Evolutionary conservation across 1,140 invertebrate genomes (phyloP).

Genomic region (Drosophila kurseongensis): DNA sequence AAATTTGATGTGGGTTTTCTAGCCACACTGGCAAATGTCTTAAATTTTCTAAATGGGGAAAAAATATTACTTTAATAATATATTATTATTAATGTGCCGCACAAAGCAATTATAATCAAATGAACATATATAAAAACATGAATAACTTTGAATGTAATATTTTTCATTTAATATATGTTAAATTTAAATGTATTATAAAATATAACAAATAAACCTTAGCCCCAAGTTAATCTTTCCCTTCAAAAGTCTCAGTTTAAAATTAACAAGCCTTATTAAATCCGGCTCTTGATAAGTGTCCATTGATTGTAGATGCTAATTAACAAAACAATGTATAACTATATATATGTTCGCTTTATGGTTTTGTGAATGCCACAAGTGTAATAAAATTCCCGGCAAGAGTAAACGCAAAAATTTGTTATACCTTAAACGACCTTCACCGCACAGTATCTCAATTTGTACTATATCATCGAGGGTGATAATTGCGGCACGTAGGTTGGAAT

Average conservation of each 20-base stretch:
- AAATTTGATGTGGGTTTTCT: too few relatives aligned
- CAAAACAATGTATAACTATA: neutral
- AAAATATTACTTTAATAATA: too few relatives aligned
- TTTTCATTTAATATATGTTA: too few relatives aligned
- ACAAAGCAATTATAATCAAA: too few relatives aligned
- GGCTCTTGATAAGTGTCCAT: neutral
- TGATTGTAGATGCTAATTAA: neutral
- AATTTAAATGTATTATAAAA: too few relatives aligned
- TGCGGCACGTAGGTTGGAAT: constrained; percentile 1
- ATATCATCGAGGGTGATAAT: constrained; percentile 12
- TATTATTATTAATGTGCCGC: too few relatives aligned
- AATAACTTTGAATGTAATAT: too few relatives aligned
- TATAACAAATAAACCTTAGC: too few relatives aligned
- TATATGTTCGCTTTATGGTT: neutral
- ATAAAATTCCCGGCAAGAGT: constrained; percentile 4
- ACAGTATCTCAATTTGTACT: constrained; percentile 16
- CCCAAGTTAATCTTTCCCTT: too few relatives aligned
- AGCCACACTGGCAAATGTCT: neutral
- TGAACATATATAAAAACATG: too few relatives aligned
- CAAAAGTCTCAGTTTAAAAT: neutral
- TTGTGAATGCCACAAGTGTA: constrained; percentile 1
- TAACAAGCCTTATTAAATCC: neutral
- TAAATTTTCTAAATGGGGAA: neutral
- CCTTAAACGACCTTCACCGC: neutral
- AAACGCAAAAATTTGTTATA: neutral